Evolutionary conservation across 2,888 invertebrate species (phyloP), one percentile per base, ranked within the genome.

Genomic region (Schrankia costaestrigalis): DNA sequence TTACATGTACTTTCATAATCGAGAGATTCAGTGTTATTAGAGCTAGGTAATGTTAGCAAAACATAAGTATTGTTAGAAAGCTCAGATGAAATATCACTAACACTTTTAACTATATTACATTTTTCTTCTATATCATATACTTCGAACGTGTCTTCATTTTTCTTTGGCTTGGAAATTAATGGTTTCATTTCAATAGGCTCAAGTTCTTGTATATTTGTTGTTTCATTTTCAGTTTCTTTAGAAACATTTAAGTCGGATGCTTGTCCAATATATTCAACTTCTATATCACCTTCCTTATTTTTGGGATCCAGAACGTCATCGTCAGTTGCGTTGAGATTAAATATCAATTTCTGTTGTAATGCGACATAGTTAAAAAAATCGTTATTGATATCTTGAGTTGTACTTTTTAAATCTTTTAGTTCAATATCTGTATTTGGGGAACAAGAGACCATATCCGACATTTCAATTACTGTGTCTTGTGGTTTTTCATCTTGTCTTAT

Each of bases 51-150:
- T 53, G 80, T 78, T 71, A 80, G 63, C 56, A 78, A 70, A 34
- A 78, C 56, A 48, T 70, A 78, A 69, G 81, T 68, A 56, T 75
- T 78, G 56, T 74, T 73, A 57, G 73, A 62, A 45, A 76, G 57
- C 39, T 76, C 68, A 19, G 70, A 57, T 47, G 73, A 43, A 27
- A 69, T 49, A 32, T 60, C 46, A 28, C 36, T 51, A 34, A 61
- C 50, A 26, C 31, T 51, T 33, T 45, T 36, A 9, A 41, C 26
- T 23, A 42, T 36, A 6, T 41, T 34, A 13, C 41, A 38, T 7
- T 35, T 27, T 19, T 46, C 41, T 11, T 29, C 30, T 22, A 34
- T 31, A 9, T 35, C 30, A 35, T 23, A 43, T 23, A 34, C 12
- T 14, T 28, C 35, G 9, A 32, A 26, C 11, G 31, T 31, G 8